Evolutionary conservation across 2,888 invertebrate genomes (phyloP), one percentile per base, ranked within the genome.

Genomic region (Synanthedon tipuliformis): DNA sequence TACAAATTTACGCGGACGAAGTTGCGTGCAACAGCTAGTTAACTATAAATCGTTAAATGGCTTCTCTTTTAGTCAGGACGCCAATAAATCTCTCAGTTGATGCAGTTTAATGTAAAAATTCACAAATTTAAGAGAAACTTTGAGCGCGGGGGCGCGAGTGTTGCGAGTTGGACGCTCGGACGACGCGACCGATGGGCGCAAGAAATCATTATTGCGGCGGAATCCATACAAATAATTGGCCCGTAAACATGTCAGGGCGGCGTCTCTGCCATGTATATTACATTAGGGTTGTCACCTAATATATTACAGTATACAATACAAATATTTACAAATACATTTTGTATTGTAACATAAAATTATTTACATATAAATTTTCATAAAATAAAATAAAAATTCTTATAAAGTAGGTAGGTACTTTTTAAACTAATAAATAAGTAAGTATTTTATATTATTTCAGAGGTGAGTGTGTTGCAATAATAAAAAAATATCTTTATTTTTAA

Each of bases 181-280:
- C 68, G 60, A 12, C 18, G 16, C 50, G 50, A 5, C 50, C 34
- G 68, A 58, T 71, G 67, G 73, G 71, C 75, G 73, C 85, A 85
- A 87, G 86, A 87, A 87, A 87, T 86, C 86, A 86, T 87, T 86
- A 86, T 78, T 82, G 85, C 77, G 68, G 68, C 69, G 82, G 83
- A 84, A 83, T 83, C 86, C 85, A 86, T 86, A 87, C 88, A 87
- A 87, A 87, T 88, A 88, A 88, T 88, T 88, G 88, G 88, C 73
- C 88, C 85, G 88, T 88, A 87, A 88, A 88, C 83, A 87, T 87
- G 88, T 88, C 88, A 86, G 71, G 75, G 83, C 85, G 87, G 86
- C 83, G 79, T 81, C 83, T 85, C 74, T 84, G 64, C 83, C 82
- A 83, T 85, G 86, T 85, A 83, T 85, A 84, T 85, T 82, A 77